Conservation (phyloP, 2,797 vertebrate species). For the Amphiprion clarkii region DNA sequence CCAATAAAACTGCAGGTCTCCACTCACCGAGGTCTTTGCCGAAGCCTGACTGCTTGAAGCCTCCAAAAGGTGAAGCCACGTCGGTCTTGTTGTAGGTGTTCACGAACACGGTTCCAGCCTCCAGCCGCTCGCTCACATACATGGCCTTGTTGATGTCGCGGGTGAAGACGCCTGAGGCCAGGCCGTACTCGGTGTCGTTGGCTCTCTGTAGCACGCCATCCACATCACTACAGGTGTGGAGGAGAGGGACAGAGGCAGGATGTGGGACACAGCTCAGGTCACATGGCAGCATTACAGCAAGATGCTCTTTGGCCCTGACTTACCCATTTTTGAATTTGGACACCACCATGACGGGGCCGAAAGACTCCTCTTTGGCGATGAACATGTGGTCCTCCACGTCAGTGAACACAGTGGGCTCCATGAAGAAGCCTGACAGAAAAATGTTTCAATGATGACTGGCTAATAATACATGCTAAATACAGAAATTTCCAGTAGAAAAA, state of each 20-base stretch:
- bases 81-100: slow-evolving; percentile 95
- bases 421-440: slow-evolving; percentile 90
- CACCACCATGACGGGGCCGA: slow-evolving; percentile 97
- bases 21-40: slow-evolving; percentile 92
- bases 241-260: not conserved
- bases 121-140: slow-evolving; percentile 89
- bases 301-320: slow-evolving; percentile 25
- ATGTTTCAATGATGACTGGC: too few relatives aligned
- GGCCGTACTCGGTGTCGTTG: slow-evolving; percentile 90
- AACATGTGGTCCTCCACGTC: slow-evolving; percentile 97
- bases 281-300: fast-evolving
- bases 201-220: slow-evolving; percentile 87
- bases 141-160: slow-evolving; percentile 90
- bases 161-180: slow-evolving; percentile 92
- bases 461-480: too few relatives aligned
- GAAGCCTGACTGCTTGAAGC: slow-evolving; percentile 93
- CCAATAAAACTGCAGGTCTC: not conserved
- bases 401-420: slow-evolving; percentile 97
- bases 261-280: fast-evolving
- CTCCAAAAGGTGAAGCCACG: slow-evolving; percentile 91
- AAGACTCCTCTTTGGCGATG: slow-evolving; percentile 96
- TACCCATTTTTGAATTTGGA: slow-evolving; percentile 97
- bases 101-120: slow-evolving; percentile 91
- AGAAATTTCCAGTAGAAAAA: too few relatives aligned
- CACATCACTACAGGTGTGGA: slow-evolving; percentile 79